Conservation (phyloP, 2,797 vertebrate genomes). For the Acrossocheilus fasciatus region DNA sequence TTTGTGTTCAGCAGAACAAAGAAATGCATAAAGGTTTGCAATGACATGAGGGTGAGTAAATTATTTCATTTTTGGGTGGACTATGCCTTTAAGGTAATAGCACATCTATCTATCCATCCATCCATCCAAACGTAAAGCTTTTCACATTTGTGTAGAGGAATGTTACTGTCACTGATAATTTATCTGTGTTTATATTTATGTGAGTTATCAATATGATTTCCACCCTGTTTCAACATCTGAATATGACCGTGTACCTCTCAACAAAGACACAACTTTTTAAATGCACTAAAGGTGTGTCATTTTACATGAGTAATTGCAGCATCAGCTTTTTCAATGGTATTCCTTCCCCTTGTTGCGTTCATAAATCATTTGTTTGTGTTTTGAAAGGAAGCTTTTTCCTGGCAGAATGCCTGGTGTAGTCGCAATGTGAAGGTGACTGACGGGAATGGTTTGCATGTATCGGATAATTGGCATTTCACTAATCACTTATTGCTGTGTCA, state of each 20-base stretch:
- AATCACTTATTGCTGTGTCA: slow-evolving; percentile 54
- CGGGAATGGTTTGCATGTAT: slow-evolving; percentile 38
- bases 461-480: slow-evolving; percentile 47
- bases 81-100: neutral
- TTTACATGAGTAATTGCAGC: slow-evolving; percentile 25
- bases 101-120: neutral
- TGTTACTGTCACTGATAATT: neutral
- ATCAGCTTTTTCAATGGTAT: slow-evolving; percentile 14
- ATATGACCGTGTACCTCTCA: neutral
- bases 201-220: slow-evolving; percentile 1
- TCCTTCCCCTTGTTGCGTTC: slow-evolving; percentile 21
- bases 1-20: neutral
- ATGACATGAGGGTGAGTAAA: neutral
- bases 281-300: slow-evolving; percentile 24
- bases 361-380: slow-evolving; percentile 45
- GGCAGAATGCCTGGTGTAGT: slow-evolving; percentile 1
- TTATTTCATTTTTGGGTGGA: neutral
- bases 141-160: neutral
- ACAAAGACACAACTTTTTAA: slow-evolving; percentile 5
- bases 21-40: neutral
- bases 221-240: neutral
- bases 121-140: neutral
- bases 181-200: neutral
- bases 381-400: slow-evolving; percentile 25
- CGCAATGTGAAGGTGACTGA: slow-evolving; percentile 36